Evolutionary conservation across 2,888 invertebrate species (phyloP).

Genomic region (Dasypolia templi): DNA sequence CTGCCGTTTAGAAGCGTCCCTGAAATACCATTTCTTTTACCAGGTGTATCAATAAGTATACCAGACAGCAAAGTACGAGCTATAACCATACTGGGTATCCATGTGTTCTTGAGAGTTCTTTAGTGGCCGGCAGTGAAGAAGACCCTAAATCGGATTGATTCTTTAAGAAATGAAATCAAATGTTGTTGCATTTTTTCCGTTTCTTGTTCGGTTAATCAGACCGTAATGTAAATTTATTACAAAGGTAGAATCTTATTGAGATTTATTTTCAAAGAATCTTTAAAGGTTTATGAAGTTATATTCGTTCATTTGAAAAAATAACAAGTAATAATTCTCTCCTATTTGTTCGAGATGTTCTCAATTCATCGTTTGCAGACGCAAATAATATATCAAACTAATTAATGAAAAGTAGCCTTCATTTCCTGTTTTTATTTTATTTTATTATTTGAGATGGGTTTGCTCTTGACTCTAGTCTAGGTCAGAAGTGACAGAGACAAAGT

Average conservation of each 20-base stretch:
- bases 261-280: background rate
- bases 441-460: too few species aligned
- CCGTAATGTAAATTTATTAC: background rate
- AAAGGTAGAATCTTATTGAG: background rate
- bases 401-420: background rate
- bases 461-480: too few species aligned
- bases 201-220: background rate
- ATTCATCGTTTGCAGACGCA: background rate
- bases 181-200: background rate
- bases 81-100: background rate
- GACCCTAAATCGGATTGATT: constrained; percentile 14
- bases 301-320: background rate
- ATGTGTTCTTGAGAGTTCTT: background rate
- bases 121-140: background rate
- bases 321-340: too few species aligned
- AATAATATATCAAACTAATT: background rate
- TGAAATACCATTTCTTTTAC: constrained; percentile 16
- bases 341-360: too few species aligned
- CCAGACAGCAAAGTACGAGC: background rate
- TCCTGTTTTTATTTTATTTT: too few species aligned
- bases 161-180: background rate
- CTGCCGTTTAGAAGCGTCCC: background rate
- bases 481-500: too few species aligned
- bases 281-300: background rate
- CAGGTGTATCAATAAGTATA: background rate